Evolutionary conservation across 2,113 vertebrate species (phyloP).

Genomic region (Eira barbara): DNA sequence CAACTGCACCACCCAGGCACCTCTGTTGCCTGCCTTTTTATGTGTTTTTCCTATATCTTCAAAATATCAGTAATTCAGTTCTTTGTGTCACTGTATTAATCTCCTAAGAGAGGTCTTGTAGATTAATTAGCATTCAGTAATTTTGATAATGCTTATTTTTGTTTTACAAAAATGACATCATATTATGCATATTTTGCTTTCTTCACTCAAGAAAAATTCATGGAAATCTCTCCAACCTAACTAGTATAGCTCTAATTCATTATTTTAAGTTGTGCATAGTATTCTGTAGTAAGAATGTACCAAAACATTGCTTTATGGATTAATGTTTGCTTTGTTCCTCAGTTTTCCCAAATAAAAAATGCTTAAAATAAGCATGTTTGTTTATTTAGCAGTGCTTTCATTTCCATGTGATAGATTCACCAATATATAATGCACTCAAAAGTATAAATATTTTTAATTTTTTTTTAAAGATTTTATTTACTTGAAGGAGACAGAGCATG

Average conservation of each 20-base stretch:
- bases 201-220: not conserved
- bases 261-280: not conserved
- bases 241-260: not conserved
- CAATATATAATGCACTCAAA: not conserved
- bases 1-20: not conserved
- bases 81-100: not conserved
- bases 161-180: not conserved
- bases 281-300: not conserved
- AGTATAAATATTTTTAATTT: not conserved
- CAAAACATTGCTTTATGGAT: not conserved
- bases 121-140: not conserved
- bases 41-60: not conserved
- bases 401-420: not conserved
- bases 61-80: not conserved
- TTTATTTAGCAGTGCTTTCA: not conserved
- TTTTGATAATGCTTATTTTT: not conserved
- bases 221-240: not conserved
- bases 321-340: not conserved
- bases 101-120: not conserved
- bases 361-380: not conserved
- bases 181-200: not conserved
- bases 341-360: not conserved
- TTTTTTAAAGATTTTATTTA: not conserved
- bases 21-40: not conserved
- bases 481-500: too few species aligned